Conservation (phyloP, 2,888 invertebrate species). For the Acanthosepion lycidas region DNA sequence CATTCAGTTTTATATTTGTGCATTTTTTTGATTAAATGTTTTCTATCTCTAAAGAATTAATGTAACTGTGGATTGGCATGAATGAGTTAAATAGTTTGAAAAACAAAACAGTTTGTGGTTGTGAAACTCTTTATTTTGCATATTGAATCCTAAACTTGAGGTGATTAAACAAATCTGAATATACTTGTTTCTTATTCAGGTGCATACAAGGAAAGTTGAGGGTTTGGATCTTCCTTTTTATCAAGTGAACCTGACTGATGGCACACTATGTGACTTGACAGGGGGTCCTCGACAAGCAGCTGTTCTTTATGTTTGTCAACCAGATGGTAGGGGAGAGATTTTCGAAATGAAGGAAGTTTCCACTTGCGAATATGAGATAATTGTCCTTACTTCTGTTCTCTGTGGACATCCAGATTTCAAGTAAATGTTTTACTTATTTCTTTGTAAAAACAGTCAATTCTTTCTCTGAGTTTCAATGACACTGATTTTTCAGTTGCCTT, state of each 20-base stretch:
- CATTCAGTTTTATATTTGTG: no score
- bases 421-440: constrained; percentile 47
- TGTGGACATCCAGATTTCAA: constrained; percentile 89
- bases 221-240: constrained; percentile 91
- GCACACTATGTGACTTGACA: constrained; percentile 93
- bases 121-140: background rate
- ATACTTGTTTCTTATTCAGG: constrained; percentile 50
- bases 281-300: constrained; percentile 86
- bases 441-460: no score
- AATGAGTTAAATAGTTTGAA: no score
- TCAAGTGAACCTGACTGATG: constrained; percentile 84
- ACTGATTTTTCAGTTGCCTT: no score
- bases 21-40: no score
- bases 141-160: background rate
- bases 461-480: no score
- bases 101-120: background rate
- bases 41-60: no score
- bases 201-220: constrained; percentile 81
- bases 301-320: constrained; percentile 89
- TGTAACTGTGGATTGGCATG: no score
- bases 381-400: constrained; percentile 89
- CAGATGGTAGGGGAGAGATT: constrained; percentile 91
- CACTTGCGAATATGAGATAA: constrained; percentile 94
- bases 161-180: background rate
- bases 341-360: constrained; percentile 93